Conservation (phyloP, 1,140 invertebrate genomes). For the Pseudomyrmex cubaensis region DNA sequence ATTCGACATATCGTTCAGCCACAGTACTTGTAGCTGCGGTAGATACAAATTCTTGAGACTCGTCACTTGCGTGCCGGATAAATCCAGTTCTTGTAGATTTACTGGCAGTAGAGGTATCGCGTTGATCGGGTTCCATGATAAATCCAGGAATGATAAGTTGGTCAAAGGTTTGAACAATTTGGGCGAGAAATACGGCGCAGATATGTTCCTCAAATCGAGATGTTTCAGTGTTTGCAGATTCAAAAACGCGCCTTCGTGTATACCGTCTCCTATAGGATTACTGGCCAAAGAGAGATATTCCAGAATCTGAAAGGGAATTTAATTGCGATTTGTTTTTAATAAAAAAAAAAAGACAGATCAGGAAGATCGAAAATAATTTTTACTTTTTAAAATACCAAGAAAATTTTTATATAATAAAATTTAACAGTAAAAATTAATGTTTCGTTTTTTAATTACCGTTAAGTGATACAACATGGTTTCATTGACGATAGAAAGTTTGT, state of each 20-base stretch:
- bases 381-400: background rate
- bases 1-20: conserved; percentile 78
- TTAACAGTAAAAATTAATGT: conserved; percentile 60
- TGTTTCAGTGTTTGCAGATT: conserved; percentile 73
- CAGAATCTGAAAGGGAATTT: conserved; percentile 74
- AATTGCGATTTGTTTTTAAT: background rate
- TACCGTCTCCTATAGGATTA: conserved; percentile 80
- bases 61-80: conserved; percentile 79
- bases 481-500: conserved; percentile 79
- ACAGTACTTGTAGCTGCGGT: conserved; percentile 74
- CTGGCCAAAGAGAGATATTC: conserved; percentile 79
- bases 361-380: background rate
- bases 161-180: conserved; percentile 77
- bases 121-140: conserved; percentile 80
- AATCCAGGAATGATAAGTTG: conserved; percentile 77
- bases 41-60: conserved; percentile 72
- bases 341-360: too few species aligned
- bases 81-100: conserved; percentile 75
- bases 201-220: conserved; percentile 79
- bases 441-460: conserved; percentile 72
- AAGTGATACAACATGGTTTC: conserved; percentile 83
- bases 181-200: conserved; percentile 73
- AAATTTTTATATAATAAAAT: conserved; percentile 52
- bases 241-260: conserved; percentile 80
- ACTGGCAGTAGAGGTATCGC: conserved; percentile 77